Percentiles rank a stretch among this genome's conserved stretches.
Evolutionary conservation across 2,888 invertebrate species (phyloP).

Genomic region (Drosophila aldrichi): DNA sequence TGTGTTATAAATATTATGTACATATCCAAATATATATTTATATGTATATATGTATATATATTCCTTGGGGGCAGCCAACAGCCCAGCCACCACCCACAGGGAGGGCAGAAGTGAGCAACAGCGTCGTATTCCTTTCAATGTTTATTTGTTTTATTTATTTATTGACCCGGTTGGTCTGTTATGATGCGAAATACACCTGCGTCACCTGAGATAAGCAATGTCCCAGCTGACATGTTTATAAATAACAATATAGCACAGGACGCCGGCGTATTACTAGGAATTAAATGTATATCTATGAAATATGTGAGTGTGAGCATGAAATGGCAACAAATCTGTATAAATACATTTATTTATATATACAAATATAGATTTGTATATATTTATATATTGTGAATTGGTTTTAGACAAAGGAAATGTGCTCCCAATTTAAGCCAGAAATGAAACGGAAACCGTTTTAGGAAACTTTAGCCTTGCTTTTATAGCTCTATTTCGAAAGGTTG

Average conservation of each 20-base stretch:
- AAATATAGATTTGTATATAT: not conserved
- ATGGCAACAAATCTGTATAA: not conserved
- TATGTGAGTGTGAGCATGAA: not conserved
- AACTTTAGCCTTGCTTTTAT: slow-evolving; percentile 27
- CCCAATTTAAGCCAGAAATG: slow-evolving; percentile 10
- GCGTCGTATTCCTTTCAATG: not conserved
- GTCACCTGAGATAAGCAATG: slow-evolving; percentile 31
- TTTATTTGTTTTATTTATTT: slow-evolving; percentile 15
- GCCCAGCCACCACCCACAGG: not conserved
- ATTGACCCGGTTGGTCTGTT: not conserved
- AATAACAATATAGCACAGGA: slow-evolving; percentile 15
- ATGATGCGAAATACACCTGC: slow-evolving; percentile 8
- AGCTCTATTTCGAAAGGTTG: slow-evolving; percentile 3
- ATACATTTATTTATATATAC: not conserved
- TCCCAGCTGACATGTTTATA: slow-evolving; percentile 25
- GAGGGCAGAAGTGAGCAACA: not conserved
- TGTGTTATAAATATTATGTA: not conserved
- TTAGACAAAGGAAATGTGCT: slow-evolving; percentile 24
- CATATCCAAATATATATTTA: too few relatives aligned
- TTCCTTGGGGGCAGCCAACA: not conserved
- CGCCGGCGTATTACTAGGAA: slow-evolving; percentile 33
- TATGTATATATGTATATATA: not conserved
- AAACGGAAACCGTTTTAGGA: not conserved
- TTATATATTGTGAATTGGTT: not conserved
- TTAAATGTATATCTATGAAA: slow-evolving; percentile 12